Evolutionary conservation across 2,888 invertebrate species (phyloP).

Genomic region (Diadromus collaris): DNA sequence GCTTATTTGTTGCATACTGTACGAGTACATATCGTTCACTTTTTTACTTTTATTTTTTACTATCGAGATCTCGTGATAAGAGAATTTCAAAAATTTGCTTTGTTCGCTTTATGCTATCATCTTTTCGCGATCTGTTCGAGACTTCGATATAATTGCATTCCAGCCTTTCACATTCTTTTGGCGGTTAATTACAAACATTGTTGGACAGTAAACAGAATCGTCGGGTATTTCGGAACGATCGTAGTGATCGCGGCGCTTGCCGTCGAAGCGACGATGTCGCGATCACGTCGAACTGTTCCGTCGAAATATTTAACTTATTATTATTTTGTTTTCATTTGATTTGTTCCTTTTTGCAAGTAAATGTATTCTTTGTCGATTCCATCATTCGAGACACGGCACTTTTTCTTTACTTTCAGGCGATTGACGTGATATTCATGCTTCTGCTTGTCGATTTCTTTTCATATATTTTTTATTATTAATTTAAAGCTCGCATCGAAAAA

Average conservation of each 20-base stretch:
- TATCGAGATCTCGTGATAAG: slow-evolving; percentile 37
- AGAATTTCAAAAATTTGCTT: slow-evolving; percentile 18
- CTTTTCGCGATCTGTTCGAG: not conserved
- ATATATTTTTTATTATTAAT: slow-evolving; percentile 3
- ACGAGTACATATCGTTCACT: slow-evolving; percentile 51
- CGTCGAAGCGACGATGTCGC: not conserved
- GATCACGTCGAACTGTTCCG: slow-evolving; percentile 17
- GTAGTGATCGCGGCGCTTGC: not conserved
- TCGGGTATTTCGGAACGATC: slow-evolving; percentile 3
- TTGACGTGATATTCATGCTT: slow-evolving; percentile 11
- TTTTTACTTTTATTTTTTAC: slow-evolving; percentile 30
- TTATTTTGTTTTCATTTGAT: slow-evolving; percentile 41
- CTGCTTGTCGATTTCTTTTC: not conserved
- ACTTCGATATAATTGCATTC: slow-evolving; percentile 21
- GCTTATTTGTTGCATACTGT: slow-evolving; percentile 57
- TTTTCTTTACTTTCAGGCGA: slow-evolving; percentile 32
- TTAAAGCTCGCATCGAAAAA: slow-evolving; percentile 30
- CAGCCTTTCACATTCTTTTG: slow-evolving; percentile 18
- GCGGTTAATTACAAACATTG: slow-evolving; percentile 12
- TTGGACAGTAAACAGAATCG: slow-evolving; percentile 17
- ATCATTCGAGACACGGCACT: slow-evolving; percentile 49
- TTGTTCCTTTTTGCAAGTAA: slow-evolving; percentile 25
- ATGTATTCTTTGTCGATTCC: slow-evolving; percentile 14
- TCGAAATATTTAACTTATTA: not conserved
- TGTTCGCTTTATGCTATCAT: not conserved